These are phyloP conservation scores for Poecile montanus DNA, from an alignment of 2,797 vertebrate genomes.

Conservation along the genomic window DNA sequence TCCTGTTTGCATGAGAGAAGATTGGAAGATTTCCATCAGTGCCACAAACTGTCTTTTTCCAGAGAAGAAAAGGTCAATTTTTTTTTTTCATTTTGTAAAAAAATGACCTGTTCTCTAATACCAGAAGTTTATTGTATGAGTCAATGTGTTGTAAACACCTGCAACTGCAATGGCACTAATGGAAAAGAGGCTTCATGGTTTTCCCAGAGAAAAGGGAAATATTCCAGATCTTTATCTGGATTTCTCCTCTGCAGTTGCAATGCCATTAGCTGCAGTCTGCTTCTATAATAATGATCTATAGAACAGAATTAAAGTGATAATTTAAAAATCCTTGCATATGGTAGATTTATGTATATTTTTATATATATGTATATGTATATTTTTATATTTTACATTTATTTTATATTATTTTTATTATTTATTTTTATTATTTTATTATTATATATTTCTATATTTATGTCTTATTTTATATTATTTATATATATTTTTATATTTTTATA, in stretches of 20 bases:
- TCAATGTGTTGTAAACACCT: not conserved
- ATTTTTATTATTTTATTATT: too few relatives aligned
- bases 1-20: not conserved
- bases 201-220: not conserved
- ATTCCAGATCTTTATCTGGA: not conserved
- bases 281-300: not conserved
- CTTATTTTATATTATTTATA: not conserved
- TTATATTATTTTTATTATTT: too few relatives aligned
- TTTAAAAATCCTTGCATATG: too few relatives aligned
- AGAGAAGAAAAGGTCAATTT: not conserved
- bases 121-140: not conserved
- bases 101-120: not conserved
- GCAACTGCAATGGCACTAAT: not conserved
- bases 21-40: not conserved
- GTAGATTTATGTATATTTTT: not conserved
- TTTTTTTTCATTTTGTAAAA: not conserved
- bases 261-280: not conserved
- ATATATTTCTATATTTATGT: too few relatives aligned
- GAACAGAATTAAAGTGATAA: not conserved
- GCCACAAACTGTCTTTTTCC: not conserved
- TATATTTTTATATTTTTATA: too few relatives aligned
- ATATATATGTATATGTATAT: too few relatives aligned
- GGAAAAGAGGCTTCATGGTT: not conserved
- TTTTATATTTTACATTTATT: not conserved
- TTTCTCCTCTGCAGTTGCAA: not conserved